Base-by-base conservation (phyloP, 2,113 vertebrate genomes). In the Erythrocebus patas region DNA sequence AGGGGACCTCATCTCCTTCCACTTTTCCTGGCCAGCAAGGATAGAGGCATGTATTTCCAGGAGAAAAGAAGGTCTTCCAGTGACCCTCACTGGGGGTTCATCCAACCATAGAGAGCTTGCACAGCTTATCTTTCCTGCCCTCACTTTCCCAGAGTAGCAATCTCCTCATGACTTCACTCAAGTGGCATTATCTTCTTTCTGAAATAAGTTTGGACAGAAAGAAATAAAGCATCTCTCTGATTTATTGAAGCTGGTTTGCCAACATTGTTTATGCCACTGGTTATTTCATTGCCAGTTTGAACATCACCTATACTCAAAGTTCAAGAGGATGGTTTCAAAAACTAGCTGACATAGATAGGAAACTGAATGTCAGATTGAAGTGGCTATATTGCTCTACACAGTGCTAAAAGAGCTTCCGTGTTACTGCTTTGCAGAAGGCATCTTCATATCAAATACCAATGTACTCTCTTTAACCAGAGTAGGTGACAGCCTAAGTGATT, bases 241-340 rank as follows among this genome's bases (percentile, higher is more conserved):
- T 50, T 22, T 66, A 30, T 61, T n/a, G 9, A 64, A 91, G 64
- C 35, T 91, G 48, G 25, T 57, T 48, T 40, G 64, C 48, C 93
- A 72, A 40, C 8, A 55, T 89, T 78, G 38, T 57, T 85, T 32
- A 64, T 64, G 83, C 73, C 50, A 27, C 66, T 76, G 27, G 57
- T 91, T 85, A 91, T 64, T 85, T 89, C 89, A 32, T 50, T 64
- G 22, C 27, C 22, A 80, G 43, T 4, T 5, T 22, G 57, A 91
- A 72, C 2, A 4, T 32, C 38, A 81, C n/a, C 72, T 70, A 35
- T 22, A 81, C 61, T 93, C 64, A 85, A 86, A 85, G 30, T 70
- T 89, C 66, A 30, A 45, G 66, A 75, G n/a, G 40, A 61, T 38
- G 27, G 25, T 70, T 91, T 93, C n/a, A 64, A 95, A 95, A 75